Conservation (phyloP, 2,113 vertebrate genomes). For the Zeus faber region DNA sequence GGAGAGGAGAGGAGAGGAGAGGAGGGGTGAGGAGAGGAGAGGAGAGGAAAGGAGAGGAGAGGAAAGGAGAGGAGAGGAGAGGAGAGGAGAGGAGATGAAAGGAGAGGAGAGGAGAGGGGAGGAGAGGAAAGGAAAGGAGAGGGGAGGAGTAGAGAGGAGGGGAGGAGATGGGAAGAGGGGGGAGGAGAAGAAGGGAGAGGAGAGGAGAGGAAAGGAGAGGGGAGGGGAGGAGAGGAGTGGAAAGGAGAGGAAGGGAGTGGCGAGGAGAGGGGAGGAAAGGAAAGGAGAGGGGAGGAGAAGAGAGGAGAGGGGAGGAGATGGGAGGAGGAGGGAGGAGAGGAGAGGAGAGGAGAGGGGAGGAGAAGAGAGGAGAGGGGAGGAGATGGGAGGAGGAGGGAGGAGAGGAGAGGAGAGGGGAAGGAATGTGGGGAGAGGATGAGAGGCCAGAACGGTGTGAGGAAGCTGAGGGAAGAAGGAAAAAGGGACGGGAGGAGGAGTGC, state of each 20-base stretch:
- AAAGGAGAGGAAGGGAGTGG: too few species aligned
- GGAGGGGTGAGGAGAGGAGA: too few species aligned
- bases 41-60: too few species aligned
- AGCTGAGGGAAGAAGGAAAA: neutral
- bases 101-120: too few species aligned
- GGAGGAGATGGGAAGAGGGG: neutral
- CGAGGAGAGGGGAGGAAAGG: too few species aligned
- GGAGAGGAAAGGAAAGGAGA: too few species aligned
- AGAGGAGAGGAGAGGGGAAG: neutral
- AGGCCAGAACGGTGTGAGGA: too few species aligned
- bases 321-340: neutral
- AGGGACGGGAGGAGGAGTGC: neutral
- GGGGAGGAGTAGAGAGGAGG: too few species aligned
- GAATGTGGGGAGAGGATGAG: neutral
- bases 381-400: neutral
- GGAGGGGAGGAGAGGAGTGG: neutral
- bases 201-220: neutral
- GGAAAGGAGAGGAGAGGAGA: too few species aligned
- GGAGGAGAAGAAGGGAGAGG: neutral
- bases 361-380: neutral
- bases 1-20: too few species aligned
- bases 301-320: neutral
- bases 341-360: neutral
- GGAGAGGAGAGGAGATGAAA: too few species aligned
- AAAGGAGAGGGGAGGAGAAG: too few species aligned